Percentiles rank a stretch among this genome's conserved stretches.
Evolutionary conservation across 2,888 invertebrate genomes (phyloP).

Genomic region (Pammene fasciana): DNA sequence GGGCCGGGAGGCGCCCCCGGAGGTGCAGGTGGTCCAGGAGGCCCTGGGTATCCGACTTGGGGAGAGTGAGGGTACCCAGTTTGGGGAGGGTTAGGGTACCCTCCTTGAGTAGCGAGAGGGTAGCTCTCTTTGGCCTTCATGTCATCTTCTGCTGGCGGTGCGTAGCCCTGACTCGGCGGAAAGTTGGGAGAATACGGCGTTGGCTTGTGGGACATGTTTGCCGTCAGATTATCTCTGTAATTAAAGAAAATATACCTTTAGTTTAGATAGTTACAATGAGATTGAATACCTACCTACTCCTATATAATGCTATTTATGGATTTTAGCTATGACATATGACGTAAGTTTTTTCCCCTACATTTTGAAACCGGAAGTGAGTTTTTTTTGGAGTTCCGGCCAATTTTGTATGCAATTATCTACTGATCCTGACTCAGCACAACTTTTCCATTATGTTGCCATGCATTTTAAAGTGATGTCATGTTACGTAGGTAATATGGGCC

Average conservation of each 20-base stretch:
- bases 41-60: slow-evolving; percentile 49
- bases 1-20: slow-evolving; percentile 42
- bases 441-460: too few species aligned
- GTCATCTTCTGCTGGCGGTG: slow-evolving; percentile 63
- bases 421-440: too few species aligned
- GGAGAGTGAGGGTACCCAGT: slow-evolving; percentile 43
- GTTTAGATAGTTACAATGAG: not conserved
- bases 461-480: too few species aligned
- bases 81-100: slow-evolving; percentile 52
- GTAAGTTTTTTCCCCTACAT: too few species aligned
- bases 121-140: slow-evolving; percentile 61
- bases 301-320: too few species aligned
- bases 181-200: slow-evolving; percentile 77
- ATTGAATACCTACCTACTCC: not conserved
- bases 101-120: slow-evolving; percentile 59
- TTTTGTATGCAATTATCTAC: too few species aligned
- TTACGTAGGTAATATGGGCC: too few species aligned
- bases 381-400: too few species aligned
- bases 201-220: slow-evolving; percentile 75
- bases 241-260: slow-evolving; percentile 16
- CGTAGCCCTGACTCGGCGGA: slow-evolving; percentile 73
- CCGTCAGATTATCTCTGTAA: slow-evolving; percentile 29
- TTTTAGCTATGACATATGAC: too few species aligned
- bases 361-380: too few species aligned
- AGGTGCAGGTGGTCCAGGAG: slow-evolving; percentile 48